Percentiles rank a stretch among this genome's conserved stretches.
Evolutionary conservation across 2,113 vertebrate species (phyloP).

Genomic region (Scalopus aquaticus): DNA sequence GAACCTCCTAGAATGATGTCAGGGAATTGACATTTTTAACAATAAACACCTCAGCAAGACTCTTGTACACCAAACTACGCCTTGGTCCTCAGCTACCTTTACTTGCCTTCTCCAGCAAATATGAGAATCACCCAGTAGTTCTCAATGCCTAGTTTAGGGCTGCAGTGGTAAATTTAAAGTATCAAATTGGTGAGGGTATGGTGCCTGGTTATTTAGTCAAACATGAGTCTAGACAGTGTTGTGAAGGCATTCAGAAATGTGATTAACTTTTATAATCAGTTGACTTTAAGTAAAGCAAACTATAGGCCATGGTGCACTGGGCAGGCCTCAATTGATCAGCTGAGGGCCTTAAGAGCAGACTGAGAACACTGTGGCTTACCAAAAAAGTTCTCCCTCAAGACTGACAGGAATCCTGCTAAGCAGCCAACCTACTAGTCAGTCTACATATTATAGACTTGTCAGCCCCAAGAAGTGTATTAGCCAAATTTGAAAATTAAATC

Average conservation of each 20-base stretch:
- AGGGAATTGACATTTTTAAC: neutral
- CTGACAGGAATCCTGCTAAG: slow-evolving; percentile 11
- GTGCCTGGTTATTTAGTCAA: neutral
- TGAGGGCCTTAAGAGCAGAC: neutral
- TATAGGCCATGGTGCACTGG: neutral
- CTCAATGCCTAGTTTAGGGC: neutral
- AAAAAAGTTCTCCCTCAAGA: neutral
- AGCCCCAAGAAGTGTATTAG: neutral
- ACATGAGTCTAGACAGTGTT: neutral
- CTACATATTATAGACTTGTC: neutral
- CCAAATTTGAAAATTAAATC: slow-evolving; percentile 20
- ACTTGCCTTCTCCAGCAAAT: neutral
- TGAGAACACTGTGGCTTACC: neutral
- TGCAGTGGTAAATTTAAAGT: neutral
- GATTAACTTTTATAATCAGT: neutral
- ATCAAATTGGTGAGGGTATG: neutral
- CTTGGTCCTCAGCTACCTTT: neutral
- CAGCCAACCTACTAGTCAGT: neutral
- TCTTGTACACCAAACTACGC: neutral
- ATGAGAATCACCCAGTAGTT: neutral
- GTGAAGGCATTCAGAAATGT: neutral
- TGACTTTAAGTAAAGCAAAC: neutral
- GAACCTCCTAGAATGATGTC: neutral
- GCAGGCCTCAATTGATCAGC: neutral
- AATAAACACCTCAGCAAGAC: neutral